Evolutionary conservation across 2,888 invertebrate species (phyloP), one percentile per base, ranked within the genome.

Genomic region (Sinodicranocentrus sp.): DNA sequence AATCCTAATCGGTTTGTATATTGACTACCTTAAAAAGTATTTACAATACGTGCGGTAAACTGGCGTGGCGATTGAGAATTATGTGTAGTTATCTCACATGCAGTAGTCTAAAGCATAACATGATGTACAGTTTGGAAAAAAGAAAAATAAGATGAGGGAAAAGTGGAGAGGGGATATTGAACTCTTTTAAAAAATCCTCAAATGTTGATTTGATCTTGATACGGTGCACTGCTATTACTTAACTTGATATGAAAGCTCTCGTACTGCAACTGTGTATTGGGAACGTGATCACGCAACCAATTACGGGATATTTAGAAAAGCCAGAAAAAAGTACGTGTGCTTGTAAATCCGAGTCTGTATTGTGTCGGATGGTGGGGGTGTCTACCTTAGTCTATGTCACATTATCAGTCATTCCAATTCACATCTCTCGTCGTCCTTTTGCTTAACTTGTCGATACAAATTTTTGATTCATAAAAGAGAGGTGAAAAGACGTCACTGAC

Each of bases 281-380:
- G 52, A 71, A 71, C 79, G 79, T 79, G 79, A 79, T 67, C 52
- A 63, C n/a, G 79, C 71, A 71, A 79, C 28, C 33, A 63, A 71
- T 63, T 61, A 63, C 44, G 52, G 54, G 79, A 79, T 78, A 44
- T 67, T 17, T 57, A 10, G 33, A 33, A 10, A 10, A 33, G 33
- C 5, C 5, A 33, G 33, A 3, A 33, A 10, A 33, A 33, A 33
- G 10, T 33, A 33, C 10, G 3, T 15, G 23, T 13, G 0, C 15
- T 19, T 28, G 26, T 23, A 26, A 61, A 52, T 63, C 33, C n/a
- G n/a, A n/a, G n/a, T n/a, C 26, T 70, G 2, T n/a, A n/a, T n/a
- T n/a, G n/a, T n/a, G n/a, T n/a, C n/a, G n/a, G n/a, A n/a, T n/a
- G n/a, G n/a, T n/a, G n/a, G n/a, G n/a, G n/a, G n/a, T n/a, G n/a